phyloP scores from a whole-genome alignment of 2,797 vertebrate species.

The Xyrichtys novacula region DNA sequence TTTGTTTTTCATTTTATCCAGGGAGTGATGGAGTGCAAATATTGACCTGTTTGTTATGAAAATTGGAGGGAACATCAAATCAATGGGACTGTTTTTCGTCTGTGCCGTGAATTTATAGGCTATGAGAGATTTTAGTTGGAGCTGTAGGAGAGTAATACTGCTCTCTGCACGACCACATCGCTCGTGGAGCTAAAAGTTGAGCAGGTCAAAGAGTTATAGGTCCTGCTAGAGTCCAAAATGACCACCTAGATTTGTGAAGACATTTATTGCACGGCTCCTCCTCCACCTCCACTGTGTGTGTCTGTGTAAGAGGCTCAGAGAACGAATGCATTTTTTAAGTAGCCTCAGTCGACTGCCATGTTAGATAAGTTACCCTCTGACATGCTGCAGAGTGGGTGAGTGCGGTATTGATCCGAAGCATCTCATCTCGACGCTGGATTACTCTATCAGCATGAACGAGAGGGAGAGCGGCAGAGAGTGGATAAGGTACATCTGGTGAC shows the following conservation, averaged over 20 bases:
- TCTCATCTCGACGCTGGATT: constrained; percentile 56
- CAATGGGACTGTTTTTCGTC: background rate
- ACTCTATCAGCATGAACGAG: constrained; percentile 34
- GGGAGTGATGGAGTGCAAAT: background rate
- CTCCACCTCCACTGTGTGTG: background rate
- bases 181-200: background rate
- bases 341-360: constrained; percentile 40
- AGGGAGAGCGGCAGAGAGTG: background rate
- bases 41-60: background rate
- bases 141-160: background rate
- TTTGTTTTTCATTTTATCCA: too few relatives aligned
- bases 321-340: constrained; percentile 40
- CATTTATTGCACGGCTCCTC: constrained; percentile 11
- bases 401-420: constrained; percentile 57
- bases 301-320: constrained; percentile 20
- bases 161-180: background rate
- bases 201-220: constrained; percentile 3
- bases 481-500: constrained; percentile 17
- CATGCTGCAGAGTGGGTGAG: constrained; percentile 43
- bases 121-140: constrained; percentile 1
- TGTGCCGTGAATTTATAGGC: background rate
- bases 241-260: constrained; percentile 26
- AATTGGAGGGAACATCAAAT: background rate
- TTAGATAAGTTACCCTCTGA: constrained; percentile 55
- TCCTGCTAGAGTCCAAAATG: background rate